phyloP scores from a whole-genome alignment of 2,797 vertebrate species.

The Ctenopoma multispine region DNA sequence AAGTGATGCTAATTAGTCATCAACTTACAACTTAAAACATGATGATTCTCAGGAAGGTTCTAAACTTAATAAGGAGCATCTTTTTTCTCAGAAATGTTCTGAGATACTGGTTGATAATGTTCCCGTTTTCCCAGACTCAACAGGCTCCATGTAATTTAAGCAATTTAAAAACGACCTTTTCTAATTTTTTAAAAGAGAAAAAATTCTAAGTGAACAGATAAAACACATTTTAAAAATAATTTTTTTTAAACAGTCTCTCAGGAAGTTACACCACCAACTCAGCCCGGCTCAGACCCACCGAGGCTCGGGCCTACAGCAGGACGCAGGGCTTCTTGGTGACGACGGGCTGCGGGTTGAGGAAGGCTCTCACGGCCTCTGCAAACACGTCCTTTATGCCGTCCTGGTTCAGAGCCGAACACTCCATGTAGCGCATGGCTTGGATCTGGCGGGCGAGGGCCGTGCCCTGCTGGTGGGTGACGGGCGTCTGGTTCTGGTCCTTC shows the following conservation, averaged over 20 bases:
- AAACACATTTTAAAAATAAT: not conserved
- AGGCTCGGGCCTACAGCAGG: constrained; percentile 85
- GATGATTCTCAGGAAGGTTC: no score
- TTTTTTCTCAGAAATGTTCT: not conserved
- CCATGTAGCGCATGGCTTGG: constrained; percentile 90
- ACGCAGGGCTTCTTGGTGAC: constrained; percentile 84
- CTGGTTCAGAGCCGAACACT: constrained; percentile 92
- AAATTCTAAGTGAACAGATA: constrained; percentile 36
- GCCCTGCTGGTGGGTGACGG: constrained; percentile 89
- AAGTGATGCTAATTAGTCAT: no score
- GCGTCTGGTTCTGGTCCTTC: constrained; percentile 91
- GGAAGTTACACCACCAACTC: not conserved
- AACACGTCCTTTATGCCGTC: constrained; percentile 93
- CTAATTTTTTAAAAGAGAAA: constrained; percentile 5
- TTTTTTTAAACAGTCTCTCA: constrained; percentile 29
- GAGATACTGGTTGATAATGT: not conserved
- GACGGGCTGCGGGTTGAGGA: constrained; percentile 86
- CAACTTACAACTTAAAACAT: no score
- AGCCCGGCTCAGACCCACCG: not conserved
- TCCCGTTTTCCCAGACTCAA: not conserved
- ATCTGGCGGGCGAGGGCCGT: constrained; percentile 88
- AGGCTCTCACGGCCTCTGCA: constrained; percentile 87
- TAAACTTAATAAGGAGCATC: no score
- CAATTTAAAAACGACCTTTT: not conserved
- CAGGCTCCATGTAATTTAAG: not conserved